Evolutionary conservation across 2,113 vertebrate genomes (phyloP).

Genomic region (Cyprinodon brontotheroides): DNA sequence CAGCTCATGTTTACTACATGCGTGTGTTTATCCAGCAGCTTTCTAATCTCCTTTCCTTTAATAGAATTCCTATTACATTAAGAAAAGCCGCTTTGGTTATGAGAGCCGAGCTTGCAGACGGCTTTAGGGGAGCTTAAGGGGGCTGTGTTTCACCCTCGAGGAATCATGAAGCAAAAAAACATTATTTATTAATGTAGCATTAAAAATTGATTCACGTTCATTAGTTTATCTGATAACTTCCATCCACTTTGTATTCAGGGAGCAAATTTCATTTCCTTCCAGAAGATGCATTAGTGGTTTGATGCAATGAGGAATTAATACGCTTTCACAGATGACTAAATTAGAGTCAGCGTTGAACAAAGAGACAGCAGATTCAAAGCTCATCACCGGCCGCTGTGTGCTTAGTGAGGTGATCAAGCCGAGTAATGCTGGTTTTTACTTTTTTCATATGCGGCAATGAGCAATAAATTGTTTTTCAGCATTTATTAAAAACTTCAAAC

Average conservation of each 20-base stretch:
- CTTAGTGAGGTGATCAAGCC: background rate
- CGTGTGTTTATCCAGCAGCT: background rate
- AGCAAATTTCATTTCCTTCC: conserved; percentile 49
- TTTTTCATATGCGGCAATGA: background rate
- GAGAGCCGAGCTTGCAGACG: conserved; percentile 27
- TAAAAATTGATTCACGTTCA: conserved; percentile 75
- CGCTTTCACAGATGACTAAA: conserved; percentile 34
- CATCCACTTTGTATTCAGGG: conserved; percentile 54
- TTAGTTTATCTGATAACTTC: conserved; percentile 66
- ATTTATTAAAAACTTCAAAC: background rate
- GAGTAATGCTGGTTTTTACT: background rate
- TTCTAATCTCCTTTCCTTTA: background rate
- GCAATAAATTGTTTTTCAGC: background rate
- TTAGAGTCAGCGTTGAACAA: conserved; percentile 5
- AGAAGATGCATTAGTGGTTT: conserved; percentile 28
- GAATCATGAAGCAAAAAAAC: conserved; percentile 52
- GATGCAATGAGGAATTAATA: conserved; percentile 33
- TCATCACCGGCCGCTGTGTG: background rate
- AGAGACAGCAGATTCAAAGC: conserved; percentile 2
- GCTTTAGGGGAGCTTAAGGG: conserved; percentile 44
- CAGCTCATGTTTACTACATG: background rate
- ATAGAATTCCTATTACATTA: background rate
- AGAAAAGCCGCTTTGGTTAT: conserved; percentile 32
- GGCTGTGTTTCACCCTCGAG: conserved; percentile 41
- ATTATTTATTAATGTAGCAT: conserved; percentile 74